Conservation (phyloP, 2,888 invertebrate genomes). For the Tholera decimalis region DNA sequence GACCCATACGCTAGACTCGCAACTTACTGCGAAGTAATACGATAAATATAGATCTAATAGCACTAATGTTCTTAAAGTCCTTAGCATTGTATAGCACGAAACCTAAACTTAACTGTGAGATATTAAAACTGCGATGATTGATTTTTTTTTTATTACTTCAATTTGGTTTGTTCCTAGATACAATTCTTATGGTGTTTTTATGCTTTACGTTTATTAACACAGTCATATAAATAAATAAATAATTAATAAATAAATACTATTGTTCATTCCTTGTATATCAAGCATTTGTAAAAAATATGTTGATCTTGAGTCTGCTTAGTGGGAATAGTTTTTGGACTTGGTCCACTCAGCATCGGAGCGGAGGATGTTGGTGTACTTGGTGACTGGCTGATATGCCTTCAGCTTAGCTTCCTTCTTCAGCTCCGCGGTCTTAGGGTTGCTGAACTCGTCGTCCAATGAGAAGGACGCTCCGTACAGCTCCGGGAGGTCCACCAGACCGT, state of each 20-base stretch:
- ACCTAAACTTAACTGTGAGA: too few species aligned
- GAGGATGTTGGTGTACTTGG: slow-evolving; percentile 74
- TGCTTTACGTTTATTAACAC: not conserved
- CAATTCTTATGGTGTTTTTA: not conserved
- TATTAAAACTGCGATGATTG: not conserved
- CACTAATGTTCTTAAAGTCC: too few species aligned
- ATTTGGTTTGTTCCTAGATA: not conserved
- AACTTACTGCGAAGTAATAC: too few species aligned
- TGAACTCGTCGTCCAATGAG: slow-evolving; percentile 87
- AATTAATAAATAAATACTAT: not conserved
- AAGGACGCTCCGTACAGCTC: slow-evolving; percentile 91
- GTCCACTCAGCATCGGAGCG: slow-evolving; percentile 79
- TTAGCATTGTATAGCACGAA: too few species aligned
- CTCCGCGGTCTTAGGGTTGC: slow-evolving; percentile 83
- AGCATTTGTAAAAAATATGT: not conserved
- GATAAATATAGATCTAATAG: too few species aligned
- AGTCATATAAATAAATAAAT: not conserved
- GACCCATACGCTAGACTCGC: too few species aligned
- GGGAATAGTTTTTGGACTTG: slow-evolving; percentile 21
- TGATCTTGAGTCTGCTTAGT: too few species aligned
- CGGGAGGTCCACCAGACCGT: slow-evolving; percentile 89
- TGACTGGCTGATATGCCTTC: slow-evolving; percentile 80
- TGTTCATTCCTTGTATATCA: not conserved
- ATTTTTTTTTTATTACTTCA: not conserved
- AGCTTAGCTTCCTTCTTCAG: slow-evolving; percentile 81